Evolutionary conservation across 2,888 invertebrate species (phyloP), one percentile per base, ranked within the genome.

Genomic region (Entomobrya multifasciata): DNA sequence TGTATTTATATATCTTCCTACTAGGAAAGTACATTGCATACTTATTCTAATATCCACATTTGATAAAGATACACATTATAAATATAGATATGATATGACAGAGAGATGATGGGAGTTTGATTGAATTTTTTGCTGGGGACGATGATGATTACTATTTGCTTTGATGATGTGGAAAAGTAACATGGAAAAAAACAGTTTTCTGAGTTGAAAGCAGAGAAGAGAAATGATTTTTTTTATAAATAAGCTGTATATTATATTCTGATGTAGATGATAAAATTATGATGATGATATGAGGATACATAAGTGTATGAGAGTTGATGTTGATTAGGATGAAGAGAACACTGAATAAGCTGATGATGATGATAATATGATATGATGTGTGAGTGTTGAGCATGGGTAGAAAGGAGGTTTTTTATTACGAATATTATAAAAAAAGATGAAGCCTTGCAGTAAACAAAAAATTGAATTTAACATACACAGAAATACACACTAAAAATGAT

Each of bases 391-490:
- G 25, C 20, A 36, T 76, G 47, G 47, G 25, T 17, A 74, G 74
- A 13, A 17, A 81, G 74, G 82, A 81, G 81, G 70, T 81, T 70
- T 47, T 65, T 67, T 79, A 49, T 62, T 67, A 67, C 78, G 30
- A 47, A 15, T 49, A 77, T 13, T 4, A 60, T 52, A 27, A 49
- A 74, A 27, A 77, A 77, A 77, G 25, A 77, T 30, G 17, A 6
- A 57, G 4, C n/a, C n/a, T n/a, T n/a, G n/a, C n/a, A n/a, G n/a
- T n/a, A n/a, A n/a, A n/a, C n/a, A n/a, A n/a, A n/a, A n/a, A n/a
- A n/a, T n/a, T n/a, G n/a, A n/a, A n/a, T n/a, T n/a, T n/a, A n/a
- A n/a, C n/a, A n/a, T 57, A 77, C 76, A 57, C 57, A 36, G 41
- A 74, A 72, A 30, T 49, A 52, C 52, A n/a, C n/a, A n/a, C n/a